These are phyloP conservation scores for Lepeophtheirus nordmannii DNA, from an alignment of 2,888 invertebrate species.

Conservation along the genomic window DNA sequence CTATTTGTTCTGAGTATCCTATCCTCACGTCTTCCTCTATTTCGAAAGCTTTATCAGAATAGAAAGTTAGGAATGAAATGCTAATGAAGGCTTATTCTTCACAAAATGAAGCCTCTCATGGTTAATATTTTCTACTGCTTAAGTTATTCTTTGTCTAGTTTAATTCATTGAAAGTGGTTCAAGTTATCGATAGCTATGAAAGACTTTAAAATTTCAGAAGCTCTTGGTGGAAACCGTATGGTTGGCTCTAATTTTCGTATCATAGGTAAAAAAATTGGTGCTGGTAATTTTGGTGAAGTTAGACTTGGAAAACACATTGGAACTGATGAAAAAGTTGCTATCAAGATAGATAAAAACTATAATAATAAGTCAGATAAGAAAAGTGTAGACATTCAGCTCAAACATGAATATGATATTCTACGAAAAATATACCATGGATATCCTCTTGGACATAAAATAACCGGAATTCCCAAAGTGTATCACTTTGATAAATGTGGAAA, in stretches of 20 bases:
- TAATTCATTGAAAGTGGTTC: neutral
- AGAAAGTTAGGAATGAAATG: no score
- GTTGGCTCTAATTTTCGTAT: conserved; percentile 21
- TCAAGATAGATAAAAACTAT: conserved; percentile 16
- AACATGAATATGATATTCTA: conserved; percentile 19
- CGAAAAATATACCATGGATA: conserved; percentile 12
- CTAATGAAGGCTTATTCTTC: no score
- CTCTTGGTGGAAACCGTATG: conserved; percentile 7
- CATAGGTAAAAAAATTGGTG: conserved; percentile 21
- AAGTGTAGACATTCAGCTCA: conserved; percentile 10
- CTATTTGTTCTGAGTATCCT: no score
- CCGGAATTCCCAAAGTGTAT: conserved; percentile 39
- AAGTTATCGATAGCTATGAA: neutral
- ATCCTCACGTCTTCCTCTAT: no score
- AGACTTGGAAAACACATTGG: conserved; percentile 10
- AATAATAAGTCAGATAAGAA: neutral
- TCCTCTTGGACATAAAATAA: conserved; percentile 20
- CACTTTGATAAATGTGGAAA: conserved; percentile 41
- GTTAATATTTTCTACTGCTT: neutral
- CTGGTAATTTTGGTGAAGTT: conserved; percentile 25
- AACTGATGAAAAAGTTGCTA: conserved; percentile 20
- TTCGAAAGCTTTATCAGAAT: no score
- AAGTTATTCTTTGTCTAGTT: neutral
- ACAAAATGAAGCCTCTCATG: neutral
- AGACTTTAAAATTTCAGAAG: neutral